A percentile compares a stretch with the other conserved stretches of the same genome.
Conservation (phyloP, 2,797 vertebrate genomes). For the Premnoplex brunnescens region DNA sequence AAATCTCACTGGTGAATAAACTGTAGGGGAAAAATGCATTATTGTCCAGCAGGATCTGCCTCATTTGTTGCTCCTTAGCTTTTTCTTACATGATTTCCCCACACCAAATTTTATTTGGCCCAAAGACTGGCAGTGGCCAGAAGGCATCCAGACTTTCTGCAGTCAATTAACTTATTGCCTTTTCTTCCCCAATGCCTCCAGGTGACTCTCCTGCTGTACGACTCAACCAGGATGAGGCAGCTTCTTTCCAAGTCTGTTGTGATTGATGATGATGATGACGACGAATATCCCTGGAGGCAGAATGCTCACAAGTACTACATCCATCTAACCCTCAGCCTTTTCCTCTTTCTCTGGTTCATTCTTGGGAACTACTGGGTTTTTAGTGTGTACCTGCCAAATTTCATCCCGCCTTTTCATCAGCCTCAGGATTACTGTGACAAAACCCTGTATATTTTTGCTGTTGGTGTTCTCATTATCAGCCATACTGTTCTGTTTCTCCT, state of each 20-base stretch:
- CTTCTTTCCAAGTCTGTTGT: constrained; percentile 75
- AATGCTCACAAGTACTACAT: constrained; percentile 72
- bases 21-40: not conserved
- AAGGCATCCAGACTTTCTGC: not conserved
- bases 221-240: constrained; percentile 70
- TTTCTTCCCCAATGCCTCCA: not conserved
- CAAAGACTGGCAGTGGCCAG: not conserved
- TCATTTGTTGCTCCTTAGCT: not conserved
- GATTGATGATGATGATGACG: constrained; percentile 64
- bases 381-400: constrained; percentile 72
- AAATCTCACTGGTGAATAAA: not conserved
- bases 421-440: constrained; percentile 76
- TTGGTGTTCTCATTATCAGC: constrained; percentile 67
- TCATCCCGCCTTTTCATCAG: constrained; percentile 74
- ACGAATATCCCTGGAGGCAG: constrained; percentile 75
- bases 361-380: constrained; percentile 78
- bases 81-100: not conserved
- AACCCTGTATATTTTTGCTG: constrained; percentile 70
- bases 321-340: constrained; percentile 72
- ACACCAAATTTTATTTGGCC: not conserved
- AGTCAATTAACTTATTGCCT: not conserved
- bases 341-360: constrained; percentile 77
- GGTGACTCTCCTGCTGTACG: constrained; percentile 72
- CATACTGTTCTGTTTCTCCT: constrained; percentile 63
- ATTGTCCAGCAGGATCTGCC: not conserved